These are phyloP conservation scores for Halcyon malimbica DNA, from an alignment of 2,113 vertebrate species.

Conservation along the genomic window DNA sequence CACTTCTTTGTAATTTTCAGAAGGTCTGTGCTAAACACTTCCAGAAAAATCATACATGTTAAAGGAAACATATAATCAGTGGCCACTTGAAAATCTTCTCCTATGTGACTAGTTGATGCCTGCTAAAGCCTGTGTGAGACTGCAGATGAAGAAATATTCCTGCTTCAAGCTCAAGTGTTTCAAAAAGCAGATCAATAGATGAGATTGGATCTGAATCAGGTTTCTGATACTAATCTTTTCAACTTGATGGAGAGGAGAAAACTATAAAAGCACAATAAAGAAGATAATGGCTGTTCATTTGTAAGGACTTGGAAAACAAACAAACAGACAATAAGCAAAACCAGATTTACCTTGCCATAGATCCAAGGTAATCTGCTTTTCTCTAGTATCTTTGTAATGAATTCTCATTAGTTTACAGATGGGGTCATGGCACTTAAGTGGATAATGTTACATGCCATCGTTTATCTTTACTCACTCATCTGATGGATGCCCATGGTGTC, in stretches of 20 bases:
- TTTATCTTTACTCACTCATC: slow-evolving; percentile 34
- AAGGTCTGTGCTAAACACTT: not conserved
- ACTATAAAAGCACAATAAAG: not conserved
- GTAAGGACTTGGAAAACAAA: slow-evolving; percentile 38
- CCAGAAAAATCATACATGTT: not conserved
- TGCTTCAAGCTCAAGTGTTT: not conserved
- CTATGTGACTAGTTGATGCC: accelerated
- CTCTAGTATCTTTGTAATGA: slow-evolving; percentile 55
- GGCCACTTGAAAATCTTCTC: not conserved
- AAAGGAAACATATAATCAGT: not conserved
- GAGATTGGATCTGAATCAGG: not conserved
- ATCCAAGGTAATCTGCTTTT: slow-evolving; percentile 68
- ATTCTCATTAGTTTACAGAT: slow-evolving; percentile 66
- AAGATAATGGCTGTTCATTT: slow-evolving; percentile 37
- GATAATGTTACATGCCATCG: not conserved
- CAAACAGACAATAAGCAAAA: slow-evolving; percentile 34
- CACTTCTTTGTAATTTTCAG: not conserved
- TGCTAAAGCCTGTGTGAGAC: not conserved
- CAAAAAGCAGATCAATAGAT: not conserved
- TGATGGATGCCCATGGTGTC: not conserved
- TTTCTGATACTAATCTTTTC: not conserved
- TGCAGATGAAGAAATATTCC: not conserved
- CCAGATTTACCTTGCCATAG: slow-evolving; percentile 51
- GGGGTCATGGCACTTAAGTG: not conserved
- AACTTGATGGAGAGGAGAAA: not conserved